Evolutionary conservation across 1,140 invertebrate genomes (phyloP), one percentile per base, ranked within the genome.

Genomic region (Triops longicaudatus): DNA sequence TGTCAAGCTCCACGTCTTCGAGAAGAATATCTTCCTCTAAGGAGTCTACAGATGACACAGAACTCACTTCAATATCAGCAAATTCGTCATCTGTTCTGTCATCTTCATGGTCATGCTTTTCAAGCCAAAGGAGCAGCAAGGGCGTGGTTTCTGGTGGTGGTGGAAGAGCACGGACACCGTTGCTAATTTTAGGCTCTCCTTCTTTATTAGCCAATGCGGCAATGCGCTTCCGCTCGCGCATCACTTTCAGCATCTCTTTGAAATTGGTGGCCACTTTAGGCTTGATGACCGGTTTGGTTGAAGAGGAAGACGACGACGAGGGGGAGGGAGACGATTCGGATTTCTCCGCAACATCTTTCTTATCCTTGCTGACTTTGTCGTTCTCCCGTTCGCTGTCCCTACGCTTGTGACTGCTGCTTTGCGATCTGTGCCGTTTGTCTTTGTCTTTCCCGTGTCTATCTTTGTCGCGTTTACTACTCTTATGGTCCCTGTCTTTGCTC

Each of bases 181-280:
- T 44, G 28, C 17, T 74, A 43, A 44, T 72, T 72, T 72, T 73
- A 41, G n/a, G 76, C 50, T 27, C 73, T 31, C 1, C 72, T 43
- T 22, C 42, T 42, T 44, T 72, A 26, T 41, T 42, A 9, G 74
- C 43, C 63, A 75, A 22, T 26, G 74, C 26, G 37, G 74, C 17
- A 73, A 77, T 77, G 43, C 73, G 72, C 31, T 77, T 75, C 17
- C 44, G 74, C 42, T 41, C 27, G 7, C 37, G 37, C 74, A 43
- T 26, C 1, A 28, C 74, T 10, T 42, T 11, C 26, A 41, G 26
- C 76, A 73, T 43, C 72, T 71, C n/a, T 73, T 73, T 41, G 72
- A 73, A 43, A 42, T 72, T 26, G 42, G 27, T 63, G 50, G 50
- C 50, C 14, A 63, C 50, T 63, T 63, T 63, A 6, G 50, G 50